Evolutionary conservation across 2,888 invertebrate species (phyloP), one percentile per base, ranked within the genome.

Genomic region (Hemicrepidius hirtus): DNA sequence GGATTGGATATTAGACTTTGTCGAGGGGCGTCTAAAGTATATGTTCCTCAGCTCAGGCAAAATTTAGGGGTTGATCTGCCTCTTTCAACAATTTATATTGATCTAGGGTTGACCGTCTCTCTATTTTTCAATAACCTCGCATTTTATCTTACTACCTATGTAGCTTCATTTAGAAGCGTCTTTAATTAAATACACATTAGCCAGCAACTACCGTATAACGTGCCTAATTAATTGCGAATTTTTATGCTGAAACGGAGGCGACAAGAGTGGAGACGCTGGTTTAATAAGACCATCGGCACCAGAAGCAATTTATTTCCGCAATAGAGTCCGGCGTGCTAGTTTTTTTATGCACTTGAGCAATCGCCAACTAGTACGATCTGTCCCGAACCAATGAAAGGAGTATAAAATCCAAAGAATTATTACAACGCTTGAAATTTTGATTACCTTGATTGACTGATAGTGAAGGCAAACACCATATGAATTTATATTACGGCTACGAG

Each of bases 1-100:
- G 75, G 70, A 76, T 73, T 75, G 75, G 76, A 76, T 76, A 76
- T 76, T 76, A 76, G 76, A 77, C 76, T 76, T 76, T 70, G 78
- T 74, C 60, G 71, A 71, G 75, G 73, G 74, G 73, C 67, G 74
- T 66, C 75, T 72, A 64, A 71, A 75, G 71, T 73, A 66, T 74
- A 69, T 72, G 73, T 72, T 67, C 64, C 71, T 64, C 59, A 44
- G 71, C 71, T 75, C 73, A 70, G 73, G 44, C 69, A 62, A 60
- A 72, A 71, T 74, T 75, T 75, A 75, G 74, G 73, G 77, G 73
- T 74, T 73, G 74, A 66, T 73, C 71, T 76, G 73, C 40, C 57
- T 72, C 67, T 66, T 75, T 64, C 66, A 73, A 69, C 68, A 69
- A 70, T 72, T 73, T 68, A 71, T 75, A 75, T 76, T 75, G 74